phyloP scores from a whole-genome alignment of 2,113 vertebrate species.

The Pluvianellus socialis region DNA sequence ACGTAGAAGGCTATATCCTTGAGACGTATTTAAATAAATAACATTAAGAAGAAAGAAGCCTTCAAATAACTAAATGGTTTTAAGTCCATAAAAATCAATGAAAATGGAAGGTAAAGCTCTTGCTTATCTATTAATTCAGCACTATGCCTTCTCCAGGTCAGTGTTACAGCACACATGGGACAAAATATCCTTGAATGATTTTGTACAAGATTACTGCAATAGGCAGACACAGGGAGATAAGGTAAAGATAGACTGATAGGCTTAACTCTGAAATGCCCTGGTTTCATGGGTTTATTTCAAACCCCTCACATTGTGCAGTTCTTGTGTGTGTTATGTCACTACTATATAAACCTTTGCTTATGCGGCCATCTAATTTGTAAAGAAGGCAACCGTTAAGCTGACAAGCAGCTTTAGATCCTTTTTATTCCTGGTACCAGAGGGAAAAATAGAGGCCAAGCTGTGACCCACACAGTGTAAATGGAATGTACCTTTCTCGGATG shows the following conservation, averaged over 20 bases:
- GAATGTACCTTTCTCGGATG: neutral
- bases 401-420: neutral
- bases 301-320: neutral
- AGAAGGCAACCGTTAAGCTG: neutral
- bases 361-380: neutral
- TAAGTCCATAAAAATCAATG: conserved; percentile 61
- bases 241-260: conserved; percentile 27
- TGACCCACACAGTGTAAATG: neutral
- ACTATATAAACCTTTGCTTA: neutral
- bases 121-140: conserved; percentile 45
- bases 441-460: neutral
- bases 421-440: neutral
- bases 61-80: conserved; percentile 36
- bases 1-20: neutral
- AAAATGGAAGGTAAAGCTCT: conserved; percentile 39
- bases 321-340: neutral
- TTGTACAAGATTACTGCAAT: conserved; percentile 32
- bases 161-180: conserved; percentile 39
- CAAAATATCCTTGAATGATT: conserved; percentile 62
- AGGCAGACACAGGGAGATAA: conserved; percentile 23
- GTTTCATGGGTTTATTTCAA: conserved; percentile 8
- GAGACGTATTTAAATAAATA: conserved; percentile 45
- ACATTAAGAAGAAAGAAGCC: conserved; percentile 3
- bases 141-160: conserved; percentile 19
- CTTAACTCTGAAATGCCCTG: conserved; percentile 5